Conservation (phyloP, 2,888 invertebrate species). For the Apamea sordens region DNA sequence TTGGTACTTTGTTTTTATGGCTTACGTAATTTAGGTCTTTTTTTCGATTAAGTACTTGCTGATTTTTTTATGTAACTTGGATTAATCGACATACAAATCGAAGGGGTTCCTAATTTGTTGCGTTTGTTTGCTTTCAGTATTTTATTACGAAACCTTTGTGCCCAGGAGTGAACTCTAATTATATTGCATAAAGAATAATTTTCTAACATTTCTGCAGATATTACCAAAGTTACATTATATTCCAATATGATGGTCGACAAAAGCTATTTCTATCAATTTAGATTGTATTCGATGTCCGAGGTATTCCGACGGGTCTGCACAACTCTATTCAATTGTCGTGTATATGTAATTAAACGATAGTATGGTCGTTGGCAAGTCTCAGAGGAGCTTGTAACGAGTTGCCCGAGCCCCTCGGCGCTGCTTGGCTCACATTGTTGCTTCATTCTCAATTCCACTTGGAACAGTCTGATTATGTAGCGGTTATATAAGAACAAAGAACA, state of each 20-base stretch:
- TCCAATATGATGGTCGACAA: neutral
- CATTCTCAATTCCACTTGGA: slow-evolving; percentile 76
- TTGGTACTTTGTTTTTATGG: neutral
- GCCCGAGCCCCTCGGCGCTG: slow-evolving; percentile 64
- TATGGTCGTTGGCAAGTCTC: slow-evolving; percentile 75
- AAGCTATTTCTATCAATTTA: slow-evolving; percentile 14
- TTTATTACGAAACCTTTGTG: neutral
- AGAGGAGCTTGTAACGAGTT: slow-evolving; percentile 75
- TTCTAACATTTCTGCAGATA: neutral
- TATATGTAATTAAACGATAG: slow-evolving; percentile 77
- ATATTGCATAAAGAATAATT: neutral
- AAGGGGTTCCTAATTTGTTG: neutral
- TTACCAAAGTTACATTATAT: neutral
- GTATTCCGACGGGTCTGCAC: slow-evolving; percentile 38
- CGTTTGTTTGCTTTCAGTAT: neutral
- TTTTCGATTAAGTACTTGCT: too few species aligned
- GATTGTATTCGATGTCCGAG: slow-evolving; percentile 15
- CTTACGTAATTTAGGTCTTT: neutral
- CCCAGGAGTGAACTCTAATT: neutral
- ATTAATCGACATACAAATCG: neutral
- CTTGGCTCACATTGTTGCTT: slow-evolving; percentile 70
- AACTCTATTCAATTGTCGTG: slow-evolving; percentile 74
- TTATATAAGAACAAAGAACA: slow-evolving; percentile 51
- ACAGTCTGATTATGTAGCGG: slow-evolving; percentile 42
- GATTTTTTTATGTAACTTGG: neutral